phyloP scores from a whole-genome alignment of 2,888 invertebrate genomes.

The Leptarthrus brevirostris region DNA sequence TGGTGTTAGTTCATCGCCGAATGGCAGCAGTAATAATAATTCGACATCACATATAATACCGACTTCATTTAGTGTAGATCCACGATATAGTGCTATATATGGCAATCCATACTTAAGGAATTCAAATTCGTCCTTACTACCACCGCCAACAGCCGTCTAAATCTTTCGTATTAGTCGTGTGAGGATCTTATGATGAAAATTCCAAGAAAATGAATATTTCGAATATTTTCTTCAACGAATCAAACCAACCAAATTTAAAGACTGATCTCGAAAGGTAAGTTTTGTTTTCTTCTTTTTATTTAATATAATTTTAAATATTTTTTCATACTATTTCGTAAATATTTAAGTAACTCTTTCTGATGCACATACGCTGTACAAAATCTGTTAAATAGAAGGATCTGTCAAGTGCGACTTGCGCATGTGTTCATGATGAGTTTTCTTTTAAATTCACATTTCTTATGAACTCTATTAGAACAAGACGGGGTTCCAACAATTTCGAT shows the following conservation, averaged over 20 bases:
- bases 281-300: neutral
- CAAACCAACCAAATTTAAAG: conserved; percentile 55
- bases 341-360: too few species aligned
- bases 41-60: conserved; percentile 49
- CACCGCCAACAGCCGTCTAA: conserved; percentile 71
- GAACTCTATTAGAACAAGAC: too few species aligned
- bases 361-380: too few species aligned
- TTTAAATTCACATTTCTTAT: too few species aligned
- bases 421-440: too few species aligned
- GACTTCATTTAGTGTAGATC: conserved; percentile 73
- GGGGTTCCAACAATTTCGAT: too few species aligned
- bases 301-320: neutral
- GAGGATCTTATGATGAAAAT: conserved; percentile 36
- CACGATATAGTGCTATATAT: conserved; percentile 88
- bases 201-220: conserved; percentile 1
- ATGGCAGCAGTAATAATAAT: conserved; percentile 57
- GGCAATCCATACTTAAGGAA: conserved; percentile 87
- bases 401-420: too few species aligned
- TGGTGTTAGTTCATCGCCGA: conserved; percentile 66
- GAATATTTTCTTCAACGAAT: conserved; percentile 31
- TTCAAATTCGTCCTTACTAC: conserved; percentile 71
- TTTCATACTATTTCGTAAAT: neutral
- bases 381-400: too few species aligned
- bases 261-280: conserved; percentile 58
- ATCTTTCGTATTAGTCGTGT: neutral